Evolutionary conservation across 64 coral and sea anemone genomes (phyloP), one percentile per base, ranked within the genome.

Genomic region (Porites lutea): DNA sequence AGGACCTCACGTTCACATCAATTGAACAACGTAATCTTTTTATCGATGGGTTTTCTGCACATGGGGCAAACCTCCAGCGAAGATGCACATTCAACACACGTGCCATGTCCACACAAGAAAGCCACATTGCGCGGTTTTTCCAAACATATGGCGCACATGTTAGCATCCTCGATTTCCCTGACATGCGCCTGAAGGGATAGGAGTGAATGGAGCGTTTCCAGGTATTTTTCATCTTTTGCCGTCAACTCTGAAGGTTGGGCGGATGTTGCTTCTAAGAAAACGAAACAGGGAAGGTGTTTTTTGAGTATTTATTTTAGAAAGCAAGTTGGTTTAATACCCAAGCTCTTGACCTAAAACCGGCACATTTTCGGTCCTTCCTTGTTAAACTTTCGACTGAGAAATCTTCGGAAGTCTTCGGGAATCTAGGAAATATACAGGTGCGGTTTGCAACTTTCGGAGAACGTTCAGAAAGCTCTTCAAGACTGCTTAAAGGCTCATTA

Each of bases 71-170:
- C 59, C 52, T 87, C 74, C 46, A 96, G 67, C 6, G 95, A 87
- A 4, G 57, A 47, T 6, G 90, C 77, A 21, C 95, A 96, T 5
- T 66, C 58, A 2, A 51, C 82, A 37, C 95, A 96, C 3, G 95
- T 96, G 14, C 95, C 86, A 18, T 96, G 95, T 3, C 95, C 95
- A 53, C 95, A 96, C 54, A 96, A 18, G 71, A 96, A 96, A 2
- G 92, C 95, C 23, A 91, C 78, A 52, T 89, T 94, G 45, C 95
- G 87, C 52, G 66, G 82, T 68, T 88, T 96, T 52, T 96, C 95
- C 16, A 96, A 71, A 67, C 95, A 96, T 23, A 96, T 96, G 7
- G 95, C 82, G 18, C 95, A 96, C 21, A 89, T 87, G 1, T 86
- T 93, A 21, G 88, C 92, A 23, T 96, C 95, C 65, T 96, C 95